Base-by-base conservation (phyloP, 2,113 vertebrate species). In the Corvus cornix region DNA sequence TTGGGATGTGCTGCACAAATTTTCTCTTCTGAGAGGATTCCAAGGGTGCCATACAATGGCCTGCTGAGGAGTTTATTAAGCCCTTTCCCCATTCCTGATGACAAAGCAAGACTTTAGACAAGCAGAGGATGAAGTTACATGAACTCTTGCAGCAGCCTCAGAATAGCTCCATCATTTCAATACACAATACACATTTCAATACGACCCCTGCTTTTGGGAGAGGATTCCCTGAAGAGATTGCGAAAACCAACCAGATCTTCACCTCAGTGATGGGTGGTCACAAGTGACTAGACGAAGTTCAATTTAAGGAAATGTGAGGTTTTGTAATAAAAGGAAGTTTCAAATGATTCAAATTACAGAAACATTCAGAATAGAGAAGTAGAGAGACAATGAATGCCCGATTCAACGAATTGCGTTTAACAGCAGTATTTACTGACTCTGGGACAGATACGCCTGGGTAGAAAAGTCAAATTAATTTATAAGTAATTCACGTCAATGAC, bases 301-400 rank as follows among this genome's bases (percentile, higher is more conserved):
- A 66, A 11, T 22, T 76, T 41, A 43, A 72, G 16, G 26, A 74
- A 64, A 81, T 35, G 6, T 23, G 44, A 69, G 11, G 0, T 52
- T 82, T 82, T 80, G 16, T 73, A 89, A 55, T 68, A 76, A 58
- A 72, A 20, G 27, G 17, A 33, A 49, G 24, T 67, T 69, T 44
- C 18, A 75, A 49, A 33, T 44, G 0, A 37, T 68, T 19, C 17
- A 77, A 91, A 46, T 43, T 56, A 56, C 18, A 63, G 80, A 75
- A 87, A 19, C 6, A n/a, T 51, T 84, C 33, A 44, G 53, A 41
- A 48, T 27, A 59, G 15, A 91, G 37, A 66, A 58, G 3, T 46
- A 58, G 44, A 75, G 37, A 79, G 28, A 21, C 21, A n/a, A 79
- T 35, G 14, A 51, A 53, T 41, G 26, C 15, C 28, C 0, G 0